Conservation (phyloP, 2,888 invertebrate species). For the Phortica magna region DNA sequence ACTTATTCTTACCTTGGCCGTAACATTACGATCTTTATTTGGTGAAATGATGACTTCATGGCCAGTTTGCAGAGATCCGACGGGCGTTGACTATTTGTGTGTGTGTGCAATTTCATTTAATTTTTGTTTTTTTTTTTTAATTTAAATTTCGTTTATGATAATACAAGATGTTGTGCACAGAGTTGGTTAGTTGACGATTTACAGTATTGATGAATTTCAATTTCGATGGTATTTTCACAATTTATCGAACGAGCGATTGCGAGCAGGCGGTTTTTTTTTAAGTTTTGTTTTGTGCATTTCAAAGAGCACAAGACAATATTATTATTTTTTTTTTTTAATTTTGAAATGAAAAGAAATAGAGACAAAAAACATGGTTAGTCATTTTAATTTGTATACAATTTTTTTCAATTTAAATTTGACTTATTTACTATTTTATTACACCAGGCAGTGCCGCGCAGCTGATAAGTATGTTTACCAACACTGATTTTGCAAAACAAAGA, state of each 20-base stretch:
- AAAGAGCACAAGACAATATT: constrained; percentile 29
- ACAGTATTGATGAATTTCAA: constrained; percentile 32
- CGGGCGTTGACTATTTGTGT: constrained; percentile 89
- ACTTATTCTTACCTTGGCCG: constrained; percentile 84
- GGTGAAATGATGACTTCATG: constrained; percentile 95
- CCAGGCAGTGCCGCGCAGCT: neutral
- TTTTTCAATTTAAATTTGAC: constrained; percentile 3
- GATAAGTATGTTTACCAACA: constrained; percentile 60
- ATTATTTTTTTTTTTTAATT: neutral
- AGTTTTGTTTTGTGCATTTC: constrained; percentile 34
- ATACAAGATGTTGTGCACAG: constrained; percentile 30
- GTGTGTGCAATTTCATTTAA: constrained; percentile 48
- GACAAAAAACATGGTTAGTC: constrained; percentile 2
- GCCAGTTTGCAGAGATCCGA: constrained; percentile 93
- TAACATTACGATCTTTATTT: constrained; percentile 89
- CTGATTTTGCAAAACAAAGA: constrained; percentile 34
- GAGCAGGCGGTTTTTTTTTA: neutral
- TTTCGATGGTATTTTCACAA: constrained; percentile 19
- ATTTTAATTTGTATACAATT: neutral
- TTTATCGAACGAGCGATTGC: neutral
- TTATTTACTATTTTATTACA: neutral
- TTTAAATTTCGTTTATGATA: constrained; percentile 14
- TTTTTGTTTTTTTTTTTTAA: constrained; percentile 45
- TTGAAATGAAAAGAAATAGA: constrained; percentile 38
- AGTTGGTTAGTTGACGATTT: constrained; percentile 39